Conservation (phyloP, 1,140 invertebrate genomes). For the Panagrolaimus sp. region DNA sequence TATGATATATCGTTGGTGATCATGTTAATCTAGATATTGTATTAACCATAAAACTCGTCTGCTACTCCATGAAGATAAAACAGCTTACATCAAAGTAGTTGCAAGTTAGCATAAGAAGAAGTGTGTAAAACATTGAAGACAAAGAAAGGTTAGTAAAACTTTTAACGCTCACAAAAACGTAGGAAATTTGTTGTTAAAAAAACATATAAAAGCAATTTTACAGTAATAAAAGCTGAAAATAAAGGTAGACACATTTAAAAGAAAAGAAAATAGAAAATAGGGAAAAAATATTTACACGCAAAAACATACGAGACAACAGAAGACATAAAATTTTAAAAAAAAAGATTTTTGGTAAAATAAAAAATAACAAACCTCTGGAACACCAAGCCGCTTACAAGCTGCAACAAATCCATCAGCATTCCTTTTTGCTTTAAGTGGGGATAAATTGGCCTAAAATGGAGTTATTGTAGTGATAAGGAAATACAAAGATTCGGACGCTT, state of each 20-base stretch:
- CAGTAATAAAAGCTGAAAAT: not conserved
- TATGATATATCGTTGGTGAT: too few relatives aligned
- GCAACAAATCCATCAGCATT: conserved; percentile 7
- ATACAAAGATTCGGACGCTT: too few relatives aligned
- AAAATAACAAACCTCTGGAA: conserved; percentile 58
- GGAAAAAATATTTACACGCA: not conserved
- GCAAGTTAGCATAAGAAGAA: too few relatives aligned
- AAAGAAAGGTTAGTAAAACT: too few relatives aligned
- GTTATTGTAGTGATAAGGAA: not conserved
- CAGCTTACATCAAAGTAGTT: too few relatives aligned
- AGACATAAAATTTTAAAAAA: not conserved
- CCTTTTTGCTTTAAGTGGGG: conserved; percentile 8
- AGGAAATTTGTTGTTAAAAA: not conserved
- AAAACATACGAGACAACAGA: conserved; percentile 9
- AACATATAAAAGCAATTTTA: not conserved
- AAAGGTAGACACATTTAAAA: not conserved
- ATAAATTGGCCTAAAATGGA: not conserved
- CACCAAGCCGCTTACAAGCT: not conserved
- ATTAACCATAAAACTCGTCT: too few relatives aligned
- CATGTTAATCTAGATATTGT: too few relatives aligned
- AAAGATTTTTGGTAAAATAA: not conserved
- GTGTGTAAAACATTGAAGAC: too few relatives aligned
- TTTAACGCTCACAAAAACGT: too few relatives aligned
- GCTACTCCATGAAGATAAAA: too few relatives aligned
- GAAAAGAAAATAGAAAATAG: not conserved